A percentile compares a stretch with the other conserved stretches of the same genome.
These are phyloP conservation scores for Zoanthus gigantus DNA, from an alignment of 92 coral and sea anemone genomes.

Conservation along the genomic window DNA sequence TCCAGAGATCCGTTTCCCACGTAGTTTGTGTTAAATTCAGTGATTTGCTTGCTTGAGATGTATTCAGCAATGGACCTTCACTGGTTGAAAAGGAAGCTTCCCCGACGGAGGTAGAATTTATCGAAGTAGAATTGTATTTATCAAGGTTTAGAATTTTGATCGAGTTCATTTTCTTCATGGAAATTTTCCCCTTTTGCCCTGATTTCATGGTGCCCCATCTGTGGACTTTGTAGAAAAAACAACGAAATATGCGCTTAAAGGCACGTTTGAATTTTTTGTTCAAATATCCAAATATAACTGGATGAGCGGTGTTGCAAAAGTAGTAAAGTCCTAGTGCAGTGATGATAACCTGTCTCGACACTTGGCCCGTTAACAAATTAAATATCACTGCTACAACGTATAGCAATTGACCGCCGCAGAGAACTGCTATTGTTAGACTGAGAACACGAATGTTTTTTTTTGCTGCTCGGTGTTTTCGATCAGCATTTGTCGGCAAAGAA, in stretches of 20 bases:
- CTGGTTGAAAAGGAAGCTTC: constrained; percentile 20
- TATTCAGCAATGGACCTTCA: constrained; percentile 5
- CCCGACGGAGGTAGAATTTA: constrained; percentile 2
- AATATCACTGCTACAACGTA: constrained; percentile 51
- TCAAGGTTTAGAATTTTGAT: constrained; percentile 17
- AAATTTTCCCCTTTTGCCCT: constrained; percentile 24
- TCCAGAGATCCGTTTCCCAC: neutral
- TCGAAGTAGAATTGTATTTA: constrained; percentile 24
- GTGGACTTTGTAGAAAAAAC: constrained; percentile 40
- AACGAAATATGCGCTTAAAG: constrained; percentile 62
- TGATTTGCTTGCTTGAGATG: neutral
- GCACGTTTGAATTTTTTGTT: constrained; percentile 73
- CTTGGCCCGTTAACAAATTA: constrained; percentile 74
- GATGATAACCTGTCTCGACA: constrained; percentile 52
- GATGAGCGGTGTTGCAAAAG: constrained; percentile 60
- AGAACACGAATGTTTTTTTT: constrained; percentile 79
- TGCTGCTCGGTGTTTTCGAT: constrained; percentile 70
- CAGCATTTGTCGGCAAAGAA: constrained; percentile 64
- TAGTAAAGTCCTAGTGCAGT: constrained; percentile 57
- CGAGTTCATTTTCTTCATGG: constrained; percentile 25
- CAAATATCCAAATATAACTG: constrained; percentile 74
- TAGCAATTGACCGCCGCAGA: constrained; percentile 67
- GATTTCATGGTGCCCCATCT: constrained; percentile 27
- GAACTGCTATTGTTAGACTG: constrained; percentile 51
- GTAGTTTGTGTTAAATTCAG: neutral